These are phyloP conservation scores for Fragum fragum DNA, from an alignment of 2,888 invertebrate species.

Conservation along the genomic window DNA sequence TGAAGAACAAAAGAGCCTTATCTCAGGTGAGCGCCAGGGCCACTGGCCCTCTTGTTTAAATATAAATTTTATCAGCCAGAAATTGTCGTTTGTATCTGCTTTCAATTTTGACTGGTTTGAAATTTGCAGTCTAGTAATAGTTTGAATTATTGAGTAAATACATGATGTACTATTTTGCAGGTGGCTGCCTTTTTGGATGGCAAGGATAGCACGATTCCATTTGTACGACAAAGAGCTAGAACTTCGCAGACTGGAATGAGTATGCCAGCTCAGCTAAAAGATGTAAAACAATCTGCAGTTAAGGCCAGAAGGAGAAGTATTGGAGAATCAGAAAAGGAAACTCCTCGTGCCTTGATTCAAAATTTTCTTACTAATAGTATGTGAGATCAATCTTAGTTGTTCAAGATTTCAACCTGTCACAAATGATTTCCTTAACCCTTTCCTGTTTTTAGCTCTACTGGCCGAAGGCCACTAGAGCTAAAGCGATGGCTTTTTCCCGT, in stretches of 20 bases:
- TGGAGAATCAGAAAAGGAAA: constrained; percentile 25
- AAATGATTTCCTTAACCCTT: no score
- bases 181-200: constrained; percentile 56
- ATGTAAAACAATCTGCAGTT: background rate
- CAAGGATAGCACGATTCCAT: constrained; percentile 54
- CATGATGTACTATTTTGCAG: constrained; percentile 18
- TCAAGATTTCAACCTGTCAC: no score
- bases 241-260: constrained; percentile 52
- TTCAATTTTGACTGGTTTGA: no score
- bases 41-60: background rate
- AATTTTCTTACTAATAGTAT: constrained; percentile 43
- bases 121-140: no score
- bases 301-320: background rate
- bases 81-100: no score
- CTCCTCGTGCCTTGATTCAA: constrained; percentile 52
- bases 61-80: no score
- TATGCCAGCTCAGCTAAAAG: constrained; percentile 36
- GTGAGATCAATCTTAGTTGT: no score
- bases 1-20: no score
- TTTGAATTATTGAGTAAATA: background rate
- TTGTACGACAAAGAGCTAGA: constrained; percentile 42
- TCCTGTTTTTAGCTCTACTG: no score
- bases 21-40: no score
- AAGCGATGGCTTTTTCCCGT: no score
- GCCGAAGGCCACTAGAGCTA: no score